phyloP scores from a whole-genome alignment of 2,113 vertebrate genomes.

The Protomyctophum bolini region DNA sequence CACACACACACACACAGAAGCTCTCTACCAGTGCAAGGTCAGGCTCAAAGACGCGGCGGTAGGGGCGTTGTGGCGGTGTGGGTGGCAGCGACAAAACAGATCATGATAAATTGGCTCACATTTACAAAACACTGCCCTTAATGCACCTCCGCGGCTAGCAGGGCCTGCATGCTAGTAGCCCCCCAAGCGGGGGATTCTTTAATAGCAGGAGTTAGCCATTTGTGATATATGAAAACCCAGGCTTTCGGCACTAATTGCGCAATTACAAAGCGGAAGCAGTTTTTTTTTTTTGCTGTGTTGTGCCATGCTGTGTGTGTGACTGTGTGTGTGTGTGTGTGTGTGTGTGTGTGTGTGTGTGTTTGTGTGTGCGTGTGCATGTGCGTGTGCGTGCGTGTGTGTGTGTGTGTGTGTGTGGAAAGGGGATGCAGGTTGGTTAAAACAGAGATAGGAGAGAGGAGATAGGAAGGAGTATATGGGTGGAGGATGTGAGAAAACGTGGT shows the following conservation, averaged over 20 bases:
- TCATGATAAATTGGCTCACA: constrained; percentile 96
- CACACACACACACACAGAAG: constrained; percentile 66
- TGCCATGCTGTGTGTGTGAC: constrained; percentile 73
- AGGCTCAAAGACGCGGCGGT: constrained; percentile 87
- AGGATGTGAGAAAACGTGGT: too few species aligned
- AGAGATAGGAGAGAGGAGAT: too few species aligned
- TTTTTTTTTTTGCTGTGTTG: constrained; percentile 80
- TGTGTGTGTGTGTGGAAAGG: too few species aligned
- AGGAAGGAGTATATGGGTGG: too few species aligned
- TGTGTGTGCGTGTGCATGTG: too few species aligned
- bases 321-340: too few species aligned
- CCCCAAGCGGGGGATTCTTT: constrained; percentile 59
- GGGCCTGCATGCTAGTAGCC: constrained; percentile 59
- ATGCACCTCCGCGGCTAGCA: constrained; percentile 81
- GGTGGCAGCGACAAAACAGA: constrained; percentile 88
- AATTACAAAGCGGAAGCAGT: constrained; percentile 96
- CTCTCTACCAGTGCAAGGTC: constrained; percentile 86
- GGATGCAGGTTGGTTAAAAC: too few species aligned
- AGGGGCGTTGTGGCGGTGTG: constrained; percentile 83
- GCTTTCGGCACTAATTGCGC: constrained; percentile 95
- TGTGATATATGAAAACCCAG: constrained; percentile 96
- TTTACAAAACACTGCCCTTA: constrained; percentile 95
- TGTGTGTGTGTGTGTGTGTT: too few species aligned
- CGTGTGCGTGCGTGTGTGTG: too few species aligned
- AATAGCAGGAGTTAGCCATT: constrained; percentile 78